phyloP scores from a whole-genome alignment of 2,888 invertebrate genomes.

The Euplagia quadripunctaria region DNA sequence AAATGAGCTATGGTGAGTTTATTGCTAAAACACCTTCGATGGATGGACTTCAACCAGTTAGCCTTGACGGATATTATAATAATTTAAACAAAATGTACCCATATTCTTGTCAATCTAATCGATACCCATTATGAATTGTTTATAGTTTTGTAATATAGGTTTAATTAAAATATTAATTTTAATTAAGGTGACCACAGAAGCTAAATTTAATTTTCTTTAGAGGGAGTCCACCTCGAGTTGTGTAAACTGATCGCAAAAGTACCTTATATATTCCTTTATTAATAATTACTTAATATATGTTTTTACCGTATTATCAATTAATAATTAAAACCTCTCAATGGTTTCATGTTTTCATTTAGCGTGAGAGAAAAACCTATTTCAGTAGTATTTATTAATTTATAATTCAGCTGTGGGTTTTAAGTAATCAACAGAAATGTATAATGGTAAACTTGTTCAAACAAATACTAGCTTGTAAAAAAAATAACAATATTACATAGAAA shows the following conservation, averaged over 20 bases:
- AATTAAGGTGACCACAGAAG: background rate
- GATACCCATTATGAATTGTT: conserved; percentile 16
- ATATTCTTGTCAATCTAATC: conserved; percentile 19
- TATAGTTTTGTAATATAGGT: conserved; percentile 13
- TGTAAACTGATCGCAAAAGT: background rate
- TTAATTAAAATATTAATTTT: background rate
- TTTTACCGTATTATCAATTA: no score
- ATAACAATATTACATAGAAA: no score
- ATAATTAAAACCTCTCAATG: no score
- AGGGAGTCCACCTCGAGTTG: background rate
- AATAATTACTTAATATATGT: background rate
- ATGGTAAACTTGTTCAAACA: no score
- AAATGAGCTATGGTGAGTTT: background rate
- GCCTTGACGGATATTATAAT: conserved; percentile 29
- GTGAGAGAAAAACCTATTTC: background rate
- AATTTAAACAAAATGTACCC: conserved; percentile 29
- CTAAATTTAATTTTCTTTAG: background rate
- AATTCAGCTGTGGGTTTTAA: no score
- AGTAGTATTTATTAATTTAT: background rate
- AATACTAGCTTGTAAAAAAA: no score
- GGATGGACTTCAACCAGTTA: conserved; percentile 6
- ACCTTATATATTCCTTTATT: background rate
- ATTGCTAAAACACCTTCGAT: background rate
- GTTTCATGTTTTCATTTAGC: background rate
- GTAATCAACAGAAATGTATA: no score